Conservation (phyloP, 92 coral and sea anemone genomes). For the Bergia puertoricense region DNA sequence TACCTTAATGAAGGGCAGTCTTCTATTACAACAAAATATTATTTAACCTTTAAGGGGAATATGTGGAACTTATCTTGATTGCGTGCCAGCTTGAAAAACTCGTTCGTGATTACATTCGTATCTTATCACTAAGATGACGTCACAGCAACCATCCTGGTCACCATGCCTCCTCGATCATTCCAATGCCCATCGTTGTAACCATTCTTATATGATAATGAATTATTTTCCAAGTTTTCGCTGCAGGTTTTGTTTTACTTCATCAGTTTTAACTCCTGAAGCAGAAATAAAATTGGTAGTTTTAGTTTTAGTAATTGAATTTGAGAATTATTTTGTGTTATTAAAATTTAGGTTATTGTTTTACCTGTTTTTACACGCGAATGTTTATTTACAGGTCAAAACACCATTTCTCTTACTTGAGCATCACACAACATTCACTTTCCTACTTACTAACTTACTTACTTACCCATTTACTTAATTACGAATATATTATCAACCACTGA, state of each 20-base stretch:
- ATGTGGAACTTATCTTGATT: too few relatives aligned
- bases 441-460: conserved; percentile 2
- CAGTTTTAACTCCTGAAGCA: background rate
- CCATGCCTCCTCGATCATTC: conserved; percentile 34
- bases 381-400: too few relatives aligned
- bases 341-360: background rate
- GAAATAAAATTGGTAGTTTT: too few relatives aligned
- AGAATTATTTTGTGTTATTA: too few relatives aligned
- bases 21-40: background rate
- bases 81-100: background rate
- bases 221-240: too few relatives aligned
- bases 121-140: background rate
- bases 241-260: background rate
- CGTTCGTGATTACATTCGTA: background rate
- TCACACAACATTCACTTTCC: background rate
- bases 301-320: too few relatives aligned
- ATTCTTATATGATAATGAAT: background rate
- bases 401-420: background rate
- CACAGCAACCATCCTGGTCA: conserved; percentile 34
- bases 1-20: background rate
- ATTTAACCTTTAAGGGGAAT: background rate
- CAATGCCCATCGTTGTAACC: background rate
- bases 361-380: background rate
- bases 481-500: background rate
- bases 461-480: background rate